A percentile compares a stretch with the other conserved stretches of the same genome.
phyloP scores from a whole-genome alignment of 1,140 invertebrate species.

The Antheraea pernyi region DNA sequence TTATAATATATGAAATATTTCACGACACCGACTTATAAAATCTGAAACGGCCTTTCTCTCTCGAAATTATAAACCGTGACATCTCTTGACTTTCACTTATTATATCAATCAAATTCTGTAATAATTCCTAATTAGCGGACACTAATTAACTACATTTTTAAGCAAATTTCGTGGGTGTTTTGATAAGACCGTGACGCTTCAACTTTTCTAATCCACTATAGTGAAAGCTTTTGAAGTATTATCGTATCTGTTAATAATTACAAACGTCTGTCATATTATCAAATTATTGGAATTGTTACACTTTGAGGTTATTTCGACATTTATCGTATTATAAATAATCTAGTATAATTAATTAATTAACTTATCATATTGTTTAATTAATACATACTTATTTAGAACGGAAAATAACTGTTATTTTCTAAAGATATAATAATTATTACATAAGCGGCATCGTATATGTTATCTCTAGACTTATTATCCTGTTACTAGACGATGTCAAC shows the following conservation, averaged over 20 bases:
- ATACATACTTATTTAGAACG: too few species aligned
- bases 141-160: constrained; percentile 60
- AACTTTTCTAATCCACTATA: constrained; percentile 30
- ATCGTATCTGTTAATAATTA: constrained; percentile 29
- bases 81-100: constrained; percentile 68
- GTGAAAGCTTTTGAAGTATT: constrained; percentile 46
- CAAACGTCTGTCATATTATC: constrained; percentile 40
- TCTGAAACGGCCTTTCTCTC: constrained; percentile 56
- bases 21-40: constrained; percentile 3
- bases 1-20: too few species aligned
- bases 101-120: constrained; percentile 65
- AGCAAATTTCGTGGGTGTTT: constrained; percentile 29
- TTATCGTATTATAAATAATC: constrained; percentile 5
- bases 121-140: constrained; percentile 58
- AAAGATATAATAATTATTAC: not conserved
- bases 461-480: not conserved
- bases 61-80: constrained; percentile 66
- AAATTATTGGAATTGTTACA: constrained; percentile 36
- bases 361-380: not conserved
- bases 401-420: too few species aligned
- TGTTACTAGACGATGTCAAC: not conserved
- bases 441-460: not conserved
- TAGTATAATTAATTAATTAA: not conserved
- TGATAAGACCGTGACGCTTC: constrained; percentile 18
- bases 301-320: not conserved